A percentile compares a stretch with the other conserved stretches of the same genome.
Conservation (phyloP, 1,140 invertebrate species). For the Heliconius melpomene region DNA sequence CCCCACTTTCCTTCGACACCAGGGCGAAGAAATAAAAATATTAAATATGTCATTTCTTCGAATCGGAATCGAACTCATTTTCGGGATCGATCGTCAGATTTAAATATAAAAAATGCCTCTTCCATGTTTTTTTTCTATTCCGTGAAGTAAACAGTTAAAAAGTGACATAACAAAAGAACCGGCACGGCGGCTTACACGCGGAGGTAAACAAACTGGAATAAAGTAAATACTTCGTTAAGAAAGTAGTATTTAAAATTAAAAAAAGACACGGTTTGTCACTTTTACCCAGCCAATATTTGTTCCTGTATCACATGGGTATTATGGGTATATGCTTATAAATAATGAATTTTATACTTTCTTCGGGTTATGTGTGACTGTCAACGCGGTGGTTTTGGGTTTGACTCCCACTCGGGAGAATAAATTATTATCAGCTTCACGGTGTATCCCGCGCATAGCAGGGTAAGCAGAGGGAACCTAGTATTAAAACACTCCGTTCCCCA, state of each 20-base stretch:
- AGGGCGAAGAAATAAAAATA: no score
- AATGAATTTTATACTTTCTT: background rate
- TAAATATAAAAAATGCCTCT: background rate
- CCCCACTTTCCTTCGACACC: no score
- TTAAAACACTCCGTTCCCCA: no score
- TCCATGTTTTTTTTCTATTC: slow-evolving; percentile 5
- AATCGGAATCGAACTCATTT: background rate
- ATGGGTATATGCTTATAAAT: background rate
- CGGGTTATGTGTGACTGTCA: background rate
- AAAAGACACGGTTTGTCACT: slow-evolving; percentile 47
- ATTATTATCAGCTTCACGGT: no score
- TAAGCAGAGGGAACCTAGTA: no score
- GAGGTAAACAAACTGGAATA: slow-evolving; percentile 37
- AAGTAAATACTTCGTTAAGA: slow-evolving; percentile 39
- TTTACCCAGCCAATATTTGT: slow-evolving; percentile 44
- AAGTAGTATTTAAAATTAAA: slow-evolving; percentile 39
- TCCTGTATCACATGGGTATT: slow-evolving; percentile 31
- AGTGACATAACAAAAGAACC: slow-evolving; percentile 37
- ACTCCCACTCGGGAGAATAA: no score
- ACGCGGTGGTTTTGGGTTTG: no score
- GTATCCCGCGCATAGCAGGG: no score
- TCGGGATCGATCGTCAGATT: background rate
- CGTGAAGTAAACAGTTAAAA: slow-evolving; percentile 16
- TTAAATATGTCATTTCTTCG: no score
- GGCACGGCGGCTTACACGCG: slow-evolving; percentile 25